Percentiles rank a stretch among this genome's conserved stretches.
These are phyloP conservation scores for Perdita meconis DNA, from an alignment of 2,888 invertebrate species.

Conservation along the genomic window DNA sequence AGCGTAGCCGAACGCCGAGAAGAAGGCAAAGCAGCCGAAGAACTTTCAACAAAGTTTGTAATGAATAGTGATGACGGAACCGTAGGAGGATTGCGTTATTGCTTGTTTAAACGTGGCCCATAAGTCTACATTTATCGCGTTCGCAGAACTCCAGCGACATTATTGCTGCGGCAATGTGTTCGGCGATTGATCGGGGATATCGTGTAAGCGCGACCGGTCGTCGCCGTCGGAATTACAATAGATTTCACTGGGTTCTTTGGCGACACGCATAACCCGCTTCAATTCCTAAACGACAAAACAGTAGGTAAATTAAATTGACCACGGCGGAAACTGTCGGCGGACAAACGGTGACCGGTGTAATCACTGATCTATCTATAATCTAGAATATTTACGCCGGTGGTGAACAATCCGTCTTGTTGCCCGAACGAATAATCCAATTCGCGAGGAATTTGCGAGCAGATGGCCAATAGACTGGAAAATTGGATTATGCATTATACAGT, in stretches of 20 bases:
- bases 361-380: constrained; percentile 24
- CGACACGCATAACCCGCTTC: no score
- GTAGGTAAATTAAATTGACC: background rate
- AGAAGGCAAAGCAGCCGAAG: background rate
- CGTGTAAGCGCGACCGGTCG: background rate
- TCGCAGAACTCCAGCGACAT: background rate
- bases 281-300: no score
- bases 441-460: constrained; percentile 32
- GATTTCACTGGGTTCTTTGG: no score
- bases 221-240: no score
- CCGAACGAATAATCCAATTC: constrained; percentile 31
- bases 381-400: constrained; percentile 30
- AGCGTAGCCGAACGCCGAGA: background rate
- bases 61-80: constrained; percentile 1
- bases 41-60: background rate
- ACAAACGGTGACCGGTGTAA: background rate
- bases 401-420: constrained; percentile 18
- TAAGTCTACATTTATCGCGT: constrained; percentile 6
- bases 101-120: constrained; percentile 4
- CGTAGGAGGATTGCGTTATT: background rate
- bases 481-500: constrained; percentile 29
- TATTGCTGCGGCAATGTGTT: background rate
- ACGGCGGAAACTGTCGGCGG: background rate
- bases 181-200: background rate
- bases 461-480: constrained; percentile 30